Evolutionary conservation across 2,797 vertebrate species (phyloP), one percentile per base, ranked within the genome.

Genomic region (Gymnopithys bicolor): DNA sequence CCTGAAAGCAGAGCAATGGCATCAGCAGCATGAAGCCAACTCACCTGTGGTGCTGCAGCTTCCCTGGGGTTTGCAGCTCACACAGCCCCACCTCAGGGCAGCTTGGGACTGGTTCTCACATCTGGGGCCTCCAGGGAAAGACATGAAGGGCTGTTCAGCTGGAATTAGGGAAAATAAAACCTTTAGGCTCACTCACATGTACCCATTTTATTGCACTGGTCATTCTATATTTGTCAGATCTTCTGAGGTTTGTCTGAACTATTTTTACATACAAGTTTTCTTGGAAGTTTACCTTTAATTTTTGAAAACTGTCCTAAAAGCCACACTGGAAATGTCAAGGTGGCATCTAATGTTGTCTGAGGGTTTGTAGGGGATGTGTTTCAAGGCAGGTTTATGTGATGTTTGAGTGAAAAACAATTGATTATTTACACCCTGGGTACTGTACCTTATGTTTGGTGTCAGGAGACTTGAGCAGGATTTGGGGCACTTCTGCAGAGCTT

Each of bases 101-200:
- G 68, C 76, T 84, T 78, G 89, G 0, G 0, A 87, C 69, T 81
- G 91, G 80, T 93, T 95, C 95, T 92, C 73, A 92, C 73, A 84
- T 91, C 94, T 79, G 69, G 3, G 14, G 85, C 55, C 80, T 94
- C 33, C 76, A 76, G 92, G 77, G 94, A 93, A 94, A 90, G 87
- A 86, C 83, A 94, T 79, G 76, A 93, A 87, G 89, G 69, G 48
- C 83, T 91, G 77, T 90, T 94, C 80, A 91, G 22, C 85, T 94
- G 93, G 80, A 94, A 91, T 86, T 86, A 73, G 67, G 77, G 70
- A 80, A 95, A 94, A 94, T 70, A 91, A 95, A 94, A 73, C 48
- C 69, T 93, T 96, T 79, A 94, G 78, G 76, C 96, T 95, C 90
- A 77, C 59, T 78, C 13, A 35, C 46, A 86, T 95, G 53, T 84